phyloP scores from a whole-genome alignment of 2,888 invertebrate genomes.

The Sturmia bella region DNA sequence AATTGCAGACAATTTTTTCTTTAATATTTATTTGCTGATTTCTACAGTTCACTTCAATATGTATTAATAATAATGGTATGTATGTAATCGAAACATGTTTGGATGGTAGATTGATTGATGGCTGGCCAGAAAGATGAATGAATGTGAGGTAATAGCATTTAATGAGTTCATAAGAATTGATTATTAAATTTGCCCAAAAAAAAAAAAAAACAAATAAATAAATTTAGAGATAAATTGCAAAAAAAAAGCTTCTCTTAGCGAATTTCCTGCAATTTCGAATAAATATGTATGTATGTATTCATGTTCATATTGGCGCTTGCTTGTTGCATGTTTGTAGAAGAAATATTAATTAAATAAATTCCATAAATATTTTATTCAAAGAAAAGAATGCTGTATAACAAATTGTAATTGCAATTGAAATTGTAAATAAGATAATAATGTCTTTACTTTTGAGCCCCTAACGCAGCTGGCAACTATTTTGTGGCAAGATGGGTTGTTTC shows the following conservation, averaged over 20 bases:
- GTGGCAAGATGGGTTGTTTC: constrained; percentile 36
- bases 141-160: constrained; percentile 50
- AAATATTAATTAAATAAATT: constrained; percentile 45
- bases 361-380: constrained; percentile 29
- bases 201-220: no score
- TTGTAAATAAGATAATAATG: constrained; percentile 51
- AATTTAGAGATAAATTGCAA: background rate
- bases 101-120: constrained; percentile 19
- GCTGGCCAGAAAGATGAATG: constrained; percentile 7
- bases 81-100: background rate
- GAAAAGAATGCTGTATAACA: constrained; percentile 54
- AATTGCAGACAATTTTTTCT: constrained; percentile 34
- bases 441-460: constrained; percentile 32
- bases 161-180: constrained; percentile 58
- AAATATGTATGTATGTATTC: no score
- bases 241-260: background rate
- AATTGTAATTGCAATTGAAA: constrained; percentile 51
- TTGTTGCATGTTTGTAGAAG: background rate
- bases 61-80: background rate
- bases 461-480: background rate
- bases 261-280: background rate
- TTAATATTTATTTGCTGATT: constrained; percentile 31
- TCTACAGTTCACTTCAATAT: constrained; percentile 11
- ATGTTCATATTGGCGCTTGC: background rate
- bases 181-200: constrained; percentile 41